A percentile compares a stretch with the other conserved stretches of the same genome.
phyloP scores from a whole-genome alignment of 2,113 vertebrate genomes.

The Suricata suricatta region DNA sequence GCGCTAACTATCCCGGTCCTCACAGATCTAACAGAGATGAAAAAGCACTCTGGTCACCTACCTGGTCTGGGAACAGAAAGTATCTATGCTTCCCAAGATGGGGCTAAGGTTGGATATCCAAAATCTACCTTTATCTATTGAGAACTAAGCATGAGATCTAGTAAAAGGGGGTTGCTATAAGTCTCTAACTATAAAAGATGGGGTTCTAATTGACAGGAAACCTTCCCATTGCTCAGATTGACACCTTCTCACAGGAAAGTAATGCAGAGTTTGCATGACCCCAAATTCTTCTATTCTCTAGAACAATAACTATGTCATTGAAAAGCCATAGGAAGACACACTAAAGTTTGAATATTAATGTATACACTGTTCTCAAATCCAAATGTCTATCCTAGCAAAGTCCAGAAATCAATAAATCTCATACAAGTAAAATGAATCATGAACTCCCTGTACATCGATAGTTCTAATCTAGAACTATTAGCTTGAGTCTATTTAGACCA shows the following conservation, averaged over 20 bases:
- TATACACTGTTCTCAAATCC: background rate
- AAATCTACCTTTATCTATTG: background rate
- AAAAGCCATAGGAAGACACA: background rate
- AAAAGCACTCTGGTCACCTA: background rate
- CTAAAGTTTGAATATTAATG: background rate
- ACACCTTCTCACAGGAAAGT: background rate
- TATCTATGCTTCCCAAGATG: background rate
- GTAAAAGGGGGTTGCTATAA: background rate
- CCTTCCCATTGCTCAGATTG: background rate
- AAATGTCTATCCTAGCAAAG: background rate
- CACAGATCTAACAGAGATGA: background rate
- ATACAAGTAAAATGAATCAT: background rate
- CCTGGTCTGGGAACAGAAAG: background rate
- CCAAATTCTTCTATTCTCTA: background rate
- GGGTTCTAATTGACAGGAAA: background rate
- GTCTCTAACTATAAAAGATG: background rate
- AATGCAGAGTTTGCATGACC: background rate
- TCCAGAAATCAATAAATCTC: background rate
- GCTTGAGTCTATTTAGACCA: background rate
- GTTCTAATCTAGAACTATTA: background rate
- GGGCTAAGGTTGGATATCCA: background rate
- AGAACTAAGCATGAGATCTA: background rate
- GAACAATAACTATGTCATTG: background rate
- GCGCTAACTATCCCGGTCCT: background rate
- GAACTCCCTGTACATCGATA: background rate